Evolutionary conservation across 2,888 invertebrate genomes (phyloP).

Genomic region (Hydrotaea cyrtoneurina): DNA sequence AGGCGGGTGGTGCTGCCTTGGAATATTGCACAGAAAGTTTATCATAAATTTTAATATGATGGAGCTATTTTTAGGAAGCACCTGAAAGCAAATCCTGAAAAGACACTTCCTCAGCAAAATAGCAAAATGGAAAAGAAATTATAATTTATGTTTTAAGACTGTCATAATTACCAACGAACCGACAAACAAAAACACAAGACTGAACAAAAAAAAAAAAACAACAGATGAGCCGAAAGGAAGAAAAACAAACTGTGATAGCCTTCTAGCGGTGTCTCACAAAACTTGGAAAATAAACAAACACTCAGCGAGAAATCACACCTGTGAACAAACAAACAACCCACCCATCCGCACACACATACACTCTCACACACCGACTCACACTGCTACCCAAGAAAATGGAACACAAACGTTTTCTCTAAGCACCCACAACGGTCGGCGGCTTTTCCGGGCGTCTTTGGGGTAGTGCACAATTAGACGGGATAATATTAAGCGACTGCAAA

Average conservation of each 20-base stretch:
- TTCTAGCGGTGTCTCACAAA: conserved; percentile 8
- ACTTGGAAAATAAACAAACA: conserved; percentile 39
- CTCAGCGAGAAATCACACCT: conserved; percentile 51
- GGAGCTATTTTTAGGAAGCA: conserved; percentile 39
- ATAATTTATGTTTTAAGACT: conserved; percentile 57
- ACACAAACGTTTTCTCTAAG: not conserved
- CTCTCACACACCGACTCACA: not conserved
- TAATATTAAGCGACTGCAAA: conserved; percentile 26
- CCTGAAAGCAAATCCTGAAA: conserved; percentile 33
- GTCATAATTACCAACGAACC: conserved; percentile 51
- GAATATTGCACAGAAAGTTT: conserved; percentile 10
- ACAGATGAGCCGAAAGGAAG: conserved; percentile 4
- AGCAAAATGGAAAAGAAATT: conserved; percentile 40
- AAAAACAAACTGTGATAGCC: conserved; percentile 23
- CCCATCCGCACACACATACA: too few relatives aligned
- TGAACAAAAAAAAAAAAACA: conserved; percentile 9
- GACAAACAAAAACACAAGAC: conserved; percentile 29
- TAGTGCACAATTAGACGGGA: conserved; percentile 46
- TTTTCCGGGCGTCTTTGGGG: not conserved
- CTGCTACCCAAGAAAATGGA: not conserved
- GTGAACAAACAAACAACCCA: conserved; percentile 43
- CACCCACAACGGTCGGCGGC: not conserved
- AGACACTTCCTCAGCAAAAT: conserved; percentile 28
- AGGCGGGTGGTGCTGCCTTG: not conserved
- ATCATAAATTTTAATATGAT: conserved; percentile 58